These are phyloP conservation scores for Eubucco bourcierii DNA, from an alignment of 2,113 vertebrate species.

Conservation along the genomic window DNA sequence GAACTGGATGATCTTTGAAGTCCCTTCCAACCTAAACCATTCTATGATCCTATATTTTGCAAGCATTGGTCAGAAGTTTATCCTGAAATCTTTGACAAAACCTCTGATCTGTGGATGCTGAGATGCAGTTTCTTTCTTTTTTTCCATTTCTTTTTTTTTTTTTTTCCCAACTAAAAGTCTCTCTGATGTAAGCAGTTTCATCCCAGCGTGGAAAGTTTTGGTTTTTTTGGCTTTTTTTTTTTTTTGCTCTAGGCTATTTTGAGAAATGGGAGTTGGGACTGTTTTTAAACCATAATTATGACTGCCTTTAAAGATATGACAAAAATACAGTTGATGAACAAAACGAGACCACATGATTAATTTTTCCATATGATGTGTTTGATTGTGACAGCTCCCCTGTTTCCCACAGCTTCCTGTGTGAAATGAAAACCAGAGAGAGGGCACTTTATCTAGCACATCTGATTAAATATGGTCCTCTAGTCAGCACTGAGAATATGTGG, in stretches of 20 bases:
- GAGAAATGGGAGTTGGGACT: neutral
- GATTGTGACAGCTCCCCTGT: constrained; percentile 22
- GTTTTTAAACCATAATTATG: constrained; percentile 19
- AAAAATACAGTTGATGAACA: constrained; percentile 24
- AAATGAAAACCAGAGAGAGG: neutral
- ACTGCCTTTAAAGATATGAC: constrained; percentile 5
- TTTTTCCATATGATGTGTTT: constrained; percentile 18
- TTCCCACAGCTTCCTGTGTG: neutral
- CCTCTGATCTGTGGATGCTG: neutral
- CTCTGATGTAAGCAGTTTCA: neutral
- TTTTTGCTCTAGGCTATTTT: too few relatives aligned
- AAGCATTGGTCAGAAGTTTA: neutral
- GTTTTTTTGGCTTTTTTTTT: too few relatives aligned
- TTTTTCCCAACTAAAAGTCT: neutral
- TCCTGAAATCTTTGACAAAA: neutral
- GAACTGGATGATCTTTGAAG: too few relatives aligned
- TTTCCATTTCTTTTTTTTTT: neutral
- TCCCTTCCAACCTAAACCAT: too few relatives aligned
- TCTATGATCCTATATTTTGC: neutral
- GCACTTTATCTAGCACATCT: neutral
- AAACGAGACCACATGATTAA: neutral
- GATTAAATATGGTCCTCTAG: constrained; percentile 1
- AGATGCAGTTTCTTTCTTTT: neutral
- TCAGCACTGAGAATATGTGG: neutral
- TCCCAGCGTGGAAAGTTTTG: neutral